Evolutionary conservation across 2,888 invertebrate genomes (phyloP).

Genomic region (Epiblema foenella): DNA sequence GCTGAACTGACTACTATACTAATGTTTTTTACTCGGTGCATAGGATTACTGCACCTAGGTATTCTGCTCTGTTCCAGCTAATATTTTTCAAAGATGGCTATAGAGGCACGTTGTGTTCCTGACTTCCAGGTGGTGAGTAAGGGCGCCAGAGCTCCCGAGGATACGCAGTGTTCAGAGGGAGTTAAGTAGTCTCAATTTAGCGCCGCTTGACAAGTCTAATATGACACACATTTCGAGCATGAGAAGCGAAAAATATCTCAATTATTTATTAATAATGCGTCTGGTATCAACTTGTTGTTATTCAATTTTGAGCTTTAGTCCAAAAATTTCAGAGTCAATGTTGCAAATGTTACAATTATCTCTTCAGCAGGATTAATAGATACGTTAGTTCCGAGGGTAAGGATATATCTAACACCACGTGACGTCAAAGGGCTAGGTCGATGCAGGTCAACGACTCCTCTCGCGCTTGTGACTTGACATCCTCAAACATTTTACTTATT

Average conservation of each 20-base stretch:
- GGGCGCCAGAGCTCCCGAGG: too few species aligned
- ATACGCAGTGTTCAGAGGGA: too few species aligned
- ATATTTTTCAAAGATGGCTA: too few species aligned
- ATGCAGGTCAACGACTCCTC: conserved; percentile 23
- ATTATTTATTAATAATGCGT: too few species aligned
- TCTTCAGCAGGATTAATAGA: background rate
- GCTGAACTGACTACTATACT: background rate
- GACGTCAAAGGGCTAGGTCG: conserved; percentile 40
- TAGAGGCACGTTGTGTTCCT: too few species aligned
- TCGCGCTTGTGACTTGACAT: conserved; percentile 12
- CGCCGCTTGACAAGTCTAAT: too few species aligned
- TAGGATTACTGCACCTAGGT: background rate
- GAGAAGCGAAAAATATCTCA: too few species aligned
- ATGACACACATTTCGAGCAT: too few species aligned
- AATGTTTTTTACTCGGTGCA: background rate
- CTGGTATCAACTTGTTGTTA: too few species aligned
- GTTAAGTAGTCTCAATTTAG: too few species aligned
- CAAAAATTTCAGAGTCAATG: background rate
- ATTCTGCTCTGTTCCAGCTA: background rate
- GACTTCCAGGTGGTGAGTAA: too few species aligned
- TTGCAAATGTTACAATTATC: background rate
- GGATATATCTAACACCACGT: background rate
- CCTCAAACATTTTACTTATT: conserved; percentile 6
- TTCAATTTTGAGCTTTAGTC: too few species aligned
- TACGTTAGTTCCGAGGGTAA: background rate